Conservation (phyloP, 1,140 invertebrate species). For the Ctenoplectra terminalis region DNA sequence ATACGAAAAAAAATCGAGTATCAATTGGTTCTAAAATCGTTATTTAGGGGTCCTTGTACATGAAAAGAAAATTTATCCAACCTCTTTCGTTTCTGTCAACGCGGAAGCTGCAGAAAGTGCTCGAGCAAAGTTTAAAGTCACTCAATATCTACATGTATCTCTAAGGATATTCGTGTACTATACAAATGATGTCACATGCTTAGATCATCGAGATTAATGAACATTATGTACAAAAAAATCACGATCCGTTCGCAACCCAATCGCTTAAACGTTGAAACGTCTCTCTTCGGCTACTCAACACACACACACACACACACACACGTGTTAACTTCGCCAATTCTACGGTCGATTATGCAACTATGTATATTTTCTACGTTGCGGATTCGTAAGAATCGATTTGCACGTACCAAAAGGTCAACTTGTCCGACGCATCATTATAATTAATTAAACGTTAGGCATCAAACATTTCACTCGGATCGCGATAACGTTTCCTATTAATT, state of each 20-base stretch:
- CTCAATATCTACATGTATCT: background rate
- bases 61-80: background rate
- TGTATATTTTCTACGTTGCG: background rate
- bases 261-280: background rate
- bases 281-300: background rate
- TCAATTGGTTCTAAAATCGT: background rate
- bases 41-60: background rate
- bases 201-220: slow-evolving; percentile 20
- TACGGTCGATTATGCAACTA: slow-evolving; percentile 5
- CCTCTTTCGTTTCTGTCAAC: background rate
- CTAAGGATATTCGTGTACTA: background rate
- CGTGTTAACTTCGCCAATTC: slow-evolving; percentile 9
- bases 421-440: background rate
- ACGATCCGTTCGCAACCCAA: background rate
- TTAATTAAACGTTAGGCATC: slow-evolving; percentile 6
- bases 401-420: background rate
- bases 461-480: background rate
- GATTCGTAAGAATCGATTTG: background rate
- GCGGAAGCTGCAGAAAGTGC: background rate
- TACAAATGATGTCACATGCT: slow-evolving; percentile 4
- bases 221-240: background rate
- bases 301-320: background rate
- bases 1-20: background rate
- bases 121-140: slow-evolving; percentile 10
- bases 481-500: background rate